Evolutionary conservation across 2,888 invertebrate species (phyloP).

Genomic region (Crepidodera aurea): DNA sequence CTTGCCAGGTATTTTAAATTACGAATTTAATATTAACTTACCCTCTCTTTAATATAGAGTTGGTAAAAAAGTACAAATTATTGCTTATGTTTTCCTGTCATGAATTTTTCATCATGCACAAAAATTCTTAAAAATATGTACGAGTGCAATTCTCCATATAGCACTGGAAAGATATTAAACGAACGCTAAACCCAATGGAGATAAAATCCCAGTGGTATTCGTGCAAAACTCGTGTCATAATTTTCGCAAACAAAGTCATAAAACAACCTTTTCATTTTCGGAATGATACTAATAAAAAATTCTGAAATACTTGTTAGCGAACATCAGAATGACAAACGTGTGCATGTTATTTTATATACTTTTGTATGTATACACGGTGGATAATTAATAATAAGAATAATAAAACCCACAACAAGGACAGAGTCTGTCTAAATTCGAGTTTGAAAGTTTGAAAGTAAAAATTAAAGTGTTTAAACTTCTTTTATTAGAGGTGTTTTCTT

Average conservation of each 20-base stretch:
- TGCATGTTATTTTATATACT: slow-evolving; percentile 1
- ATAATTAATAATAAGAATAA: too few species aligned
- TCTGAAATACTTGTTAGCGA: slow-evolving; percentile 14
- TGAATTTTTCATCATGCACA: background rate
- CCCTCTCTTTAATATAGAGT: too few species aligned
- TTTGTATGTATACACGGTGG: background rate
- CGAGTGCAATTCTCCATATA: background rate
- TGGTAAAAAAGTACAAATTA: too few species aligned
- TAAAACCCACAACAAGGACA: too few species aligned
- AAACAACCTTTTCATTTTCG: slow-evolving; percentile 21
- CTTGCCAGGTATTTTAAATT: too few species aligned
- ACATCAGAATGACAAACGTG: slow-evolving; percentile 1
- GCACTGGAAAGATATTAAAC: slow-evolving; percentile 16
- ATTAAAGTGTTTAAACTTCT: too few species aligned
- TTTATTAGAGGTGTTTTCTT: too few species aligned
- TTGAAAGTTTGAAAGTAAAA: too few species aligned
- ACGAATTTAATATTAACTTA: too few species aligned
- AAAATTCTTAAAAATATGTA: background rate
- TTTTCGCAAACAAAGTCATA: slow-evolving; percentile 13
- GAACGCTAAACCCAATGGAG: background rate
- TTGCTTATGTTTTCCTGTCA: background rate
- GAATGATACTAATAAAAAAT: slow-evolving; percentile 20
- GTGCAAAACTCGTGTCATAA: slow-evolving; percentile 1
- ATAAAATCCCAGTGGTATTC: slow-evolving; percentile 13
- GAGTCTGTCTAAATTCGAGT: too few species aligned